Percentiles rank a stretch among this genome's conserved stretches.
phyloP scores from a whole-genome alignment of 1,140 invertebrate species.

The Varroa destructor region DNA sequence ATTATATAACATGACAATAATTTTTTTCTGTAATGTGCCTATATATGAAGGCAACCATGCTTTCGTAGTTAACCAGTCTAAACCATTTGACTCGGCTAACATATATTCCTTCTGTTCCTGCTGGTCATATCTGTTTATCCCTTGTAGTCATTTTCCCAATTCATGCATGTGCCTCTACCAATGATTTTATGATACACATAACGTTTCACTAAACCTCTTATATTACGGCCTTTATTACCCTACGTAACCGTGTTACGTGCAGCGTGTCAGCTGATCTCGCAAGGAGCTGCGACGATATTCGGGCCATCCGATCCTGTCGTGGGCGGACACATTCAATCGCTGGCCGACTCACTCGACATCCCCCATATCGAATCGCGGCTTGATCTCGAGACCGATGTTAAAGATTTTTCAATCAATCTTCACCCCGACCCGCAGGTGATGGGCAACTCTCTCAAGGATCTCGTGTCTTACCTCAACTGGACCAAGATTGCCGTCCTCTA shows the following conservation, averaged over 20 bases:
- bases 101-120: too few species aligned
- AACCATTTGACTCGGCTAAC: too few species aligned
- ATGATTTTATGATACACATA: too few species aligned
- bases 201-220: too few species aligned
- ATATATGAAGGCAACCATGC: too few species aligned
- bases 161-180: too few species aligned
- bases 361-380: slow-evolving; percentile 66
- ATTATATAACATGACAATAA: too few species aligned
- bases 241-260: slow-evolving; percentile 31
- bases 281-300: slow-evolving; percentile 73
- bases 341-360: slow-evolving; percentile 71
- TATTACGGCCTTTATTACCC: too few species aligned
- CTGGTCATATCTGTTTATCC: too few species aligned
- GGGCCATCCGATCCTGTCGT: slow-evolving; percentile 67
- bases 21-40: too few species aligned
- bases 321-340: slow-evolving; percentile 69
- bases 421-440: slow-evolving; percentile 69
- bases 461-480: slow-evolving; percentile 80
- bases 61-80: too few species aligned
- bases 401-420: slow-evolving; percentile 74
- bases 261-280: slow-evolving; percentile 74
- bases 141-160: too few species aligned
- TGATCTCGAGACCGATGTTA: slow-evolving; percentile 41
- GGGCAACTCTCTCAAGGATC: slow-evolving; percentile 67
- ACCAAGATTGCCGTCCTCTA: slow-evolving; percentile 82